phyloP scores from a whole-genome alignment of 2,113 vertebrate species.

The Pachypanchax playfairii region DNA sequence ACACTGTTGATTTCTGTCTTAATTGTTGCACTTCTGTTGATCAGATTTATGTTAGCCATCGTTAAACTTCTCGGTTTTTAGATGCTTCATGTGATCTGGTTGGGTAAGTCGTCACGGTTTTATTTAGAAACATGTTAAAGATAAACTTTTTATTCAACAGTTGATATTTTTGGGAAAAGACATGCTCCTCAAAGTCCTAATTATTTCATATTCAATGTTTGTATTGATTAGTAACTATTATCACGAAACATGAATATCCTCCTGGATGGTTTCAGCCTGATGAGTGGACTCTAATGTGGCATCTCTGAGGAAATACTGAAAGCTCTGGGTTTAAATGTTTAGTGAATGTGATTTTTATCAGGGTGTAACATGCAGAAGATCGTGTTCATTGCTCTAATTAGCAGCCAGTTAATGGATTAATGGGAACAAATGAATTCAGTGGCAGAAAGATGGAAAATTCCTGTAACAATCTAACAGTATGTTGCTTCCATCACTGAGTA shows the following conservation, averaged over 20 bases:
- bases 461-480: neutral
- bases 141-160: neutral
- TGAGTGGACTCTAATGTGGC: constrained; percentile 11
- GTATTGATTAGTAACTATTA: constrained; percentile 35
- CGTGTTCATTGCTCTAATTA: neutral
- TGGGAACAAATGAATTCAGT: neutral
- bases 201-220: constrained; percentile 16
- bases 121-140: neutral
- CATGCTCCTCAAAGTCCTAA: neutral
- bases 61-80: no score
- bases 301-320: constrained; percentile 27
- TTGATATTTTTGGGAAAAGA: neutral
- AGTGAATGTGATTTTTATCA: constrained; percentile 28
- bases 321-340: constrained; percentile 8
- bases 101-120: no score
- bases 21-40: no score
- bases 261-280: constrained; percentile 9
- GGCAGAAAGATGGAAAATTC: neutral
- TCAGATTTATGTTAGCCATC: no score
- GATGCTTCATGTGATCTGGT: no score
- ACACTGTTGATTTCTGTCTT: no score
- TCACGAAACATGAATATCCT: constrained; percentile 21
- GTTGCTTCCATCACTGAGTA: neutral
- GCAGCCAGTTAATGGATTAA: neutral
- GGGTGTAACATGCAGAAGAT: neutral